These are phyloP conservation scores for Lordiphosa mommai DNA, from an alignment of 1,140 invertebrate genomes.

Conservation along the genomic window DNA sequence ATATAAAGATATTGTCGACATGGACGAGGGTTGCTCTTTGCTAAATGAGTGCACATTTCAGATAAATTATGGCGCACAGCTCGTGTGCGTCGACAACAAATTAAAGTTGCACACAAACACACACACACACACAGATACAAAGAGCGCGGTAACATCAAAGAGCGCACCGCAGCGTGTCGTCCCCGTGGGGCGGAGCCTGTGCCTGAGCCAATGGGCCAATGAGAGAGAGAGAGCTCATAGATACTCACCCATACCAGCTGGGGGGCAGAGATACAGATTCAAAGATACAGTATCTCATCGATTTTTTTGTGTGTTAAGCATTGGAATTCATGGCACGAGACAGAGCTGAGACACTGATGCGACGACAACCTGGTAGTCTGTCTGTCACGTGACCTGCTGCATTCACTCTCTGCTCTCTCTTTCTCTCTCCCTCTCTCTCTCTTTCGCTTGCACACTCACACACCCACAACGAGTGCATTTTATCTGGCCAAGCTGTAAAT, in stretches of 20 bases:
- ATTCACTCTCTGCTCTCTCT: no score
- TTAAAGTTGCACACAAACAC: slow-evolving; percentile 73
- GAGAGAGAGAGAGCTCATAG: slow-evolving; percentile 20
- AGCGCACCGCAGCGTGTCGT: slow-evolving; percentile 41
- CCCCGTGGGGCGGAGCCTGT: slow-evolving; percentile 22
- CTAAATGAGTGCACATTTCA: slow-evolving; percentile 78
- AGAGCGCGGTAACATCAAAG: slow-evolving; percentile 46
- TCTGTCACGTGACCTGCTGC: slow-evolving; percentile 34
- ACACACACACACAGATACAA: neutral
- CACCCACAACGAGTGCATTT: slow-evolving; percentile 22
- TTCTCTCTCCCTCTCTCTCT: no score
- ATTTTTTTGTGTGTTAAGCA: slow-evolving; percentile 21
- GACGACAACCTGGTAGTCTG: neutral
- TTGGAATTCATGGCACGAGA: slow-evolving; percentile 59
- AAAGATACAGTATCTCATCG: slow-evolving; percentile 29
- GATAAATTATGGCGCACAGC: slow-evolving; percentile 78
- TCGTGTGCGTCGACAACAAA: slow-evolving; percentile 68
- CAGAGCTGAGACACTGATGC: slow-evolving; percentile 21
- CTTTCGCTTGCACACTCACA: neutral
- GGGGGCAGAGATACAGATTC: slow-evolving; percentile 1
- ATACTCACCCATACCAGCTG: slow-evolving; percentile 18
- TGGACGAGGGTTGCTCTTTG: slow-evolving; percentile 71
- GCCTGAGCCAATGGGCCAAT: slow-evolving; percentile 1
- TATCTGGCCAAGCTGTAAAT: slow-evolving; percentile 73
- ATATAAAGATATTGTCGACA: slow-evolving; percentile 71